These are phyloP conservation scores for Eledona agricola DNA, from an alignment of 2,888 invertebrate genomes.

Conservation along the genomic window DNA sequence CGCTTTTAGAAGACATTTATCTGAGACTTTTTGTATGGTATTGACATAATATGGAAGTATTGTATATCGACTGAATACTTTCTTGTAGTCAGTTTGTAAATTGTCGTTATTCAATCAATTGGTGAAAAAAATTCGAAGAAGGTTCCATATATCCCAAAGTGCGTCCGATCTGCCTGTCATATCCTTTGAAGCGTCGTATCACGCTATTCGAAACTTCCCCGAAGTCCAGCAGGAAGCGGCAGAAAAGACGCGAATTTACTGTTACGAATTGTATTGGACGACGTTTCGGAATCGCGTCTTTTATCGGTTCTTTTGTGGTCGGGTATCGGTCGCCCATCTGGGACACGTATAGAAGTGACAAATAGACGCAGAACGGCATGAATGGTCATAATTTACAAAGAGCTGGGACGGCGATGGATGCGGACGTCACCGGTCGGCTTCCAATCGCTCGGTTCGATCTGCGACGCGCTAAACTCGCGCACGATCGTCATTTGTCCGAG, in stretches of 20 bases:
- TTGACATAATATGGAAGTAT: too few relatives aligned
- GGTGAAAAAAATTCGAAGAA: too few relatives aligned
- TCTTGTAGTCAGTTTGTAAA: too few relatives aligned
- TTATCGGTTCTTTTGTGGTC: slow-evolving; percentile 32
- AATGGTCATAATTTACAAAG: slow-evolving; percentile 53
- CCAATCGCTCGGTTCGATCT: slow-evolving; percentile 52
- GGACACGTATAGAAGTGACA: slow-evolving; percentile 53
- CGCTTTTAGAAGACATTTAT: too few relatives aligned
- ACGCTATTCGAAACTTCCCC: too few relatives aligned
- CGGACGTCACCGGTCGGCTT: slow-evolving; percentile 52
- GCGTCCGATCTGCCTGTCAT: too few relatives aligned
- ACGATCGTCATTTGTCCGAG: slow-evolving; percentile 54
- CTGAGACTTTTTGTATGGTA: too few relatives aligned
- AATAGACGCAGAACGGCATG: slow-evolving; percentile 53
- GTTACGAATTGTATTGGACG: slow-evolving; percentile 23
- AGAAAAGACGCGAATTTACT: slow-evolving; percentile 19
- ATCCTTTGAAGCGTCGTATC: too few relatives aligned
- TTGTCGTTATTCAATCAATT: too few relatives aligned
- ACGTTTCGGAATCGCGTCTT: slow-evolving; percentile 13
- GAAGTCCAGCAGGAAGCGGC: slow-evolving; percentile 29
- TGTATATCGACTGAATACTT: too few relatives aligned
- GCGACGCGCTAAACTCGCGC: slow-evolving; percentile 49
- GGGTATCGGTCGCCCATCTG: slow-evolving; percentile 45
- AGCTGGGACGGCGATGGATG: slow-evolving; percentile 52
- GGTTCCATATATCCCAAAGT: too few relatives aligned